Evolutionary conservation across 2,888 invertebrate species (phyloP).

Genomic region (Eupithecia tripunctaria): DNA sequence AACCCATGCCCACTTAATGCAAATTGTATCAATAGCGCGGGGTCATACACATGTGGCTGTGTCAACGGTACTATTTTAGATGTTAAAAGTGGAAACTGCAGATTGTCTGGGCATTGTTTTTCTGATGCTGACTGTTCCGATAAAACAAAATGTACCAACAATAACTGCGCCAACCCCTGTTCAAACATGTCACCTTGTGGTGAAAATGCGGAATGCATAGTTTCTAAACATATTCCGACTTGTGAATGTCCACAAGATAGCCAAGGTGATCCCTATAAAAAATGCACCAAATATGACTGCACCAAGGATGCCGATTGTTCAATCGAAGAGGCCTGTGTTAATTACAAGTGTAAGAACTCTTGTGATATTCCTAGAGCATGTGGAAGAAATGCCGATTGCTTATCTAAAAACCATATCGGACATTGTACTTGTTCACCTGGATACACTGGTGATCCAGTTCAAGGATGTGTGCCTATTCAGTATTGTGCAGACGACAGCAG

Average conservation of each 20-base stretch:
- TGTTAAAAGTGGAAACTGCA: constrained; percentile 88
- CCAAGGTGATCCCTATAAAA: constrained; percentile 89
- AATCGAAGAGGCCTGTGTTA: constrained; percentile 89
- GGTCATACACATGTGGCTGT: constrained; percentile 91
- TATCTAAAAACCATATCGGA: constrained; percentile 90
- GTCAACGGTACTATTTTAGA: constrained; percentile 92
- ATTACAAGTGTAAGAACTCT: constrained; percentile 92
- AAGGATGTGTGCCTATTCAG: constrained; percentile 93
- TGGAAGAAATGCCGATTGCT: constrained; percentile 91
- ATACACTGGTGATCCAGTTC: constrained; percentile 92
- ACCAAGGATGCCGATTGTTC: constrained; percentile 90
- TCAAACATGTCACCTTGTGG: constrained; percentile 88
- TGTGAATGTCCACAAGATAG: constrained; percentile 91
- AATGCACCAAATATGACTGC: constrained; percentile 91
- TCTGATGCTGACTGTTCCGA: constrained; percentile 91
- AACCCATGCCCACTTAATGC: constrained; percentile 93
- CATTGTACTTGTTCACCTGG: constrained; percentile 93
- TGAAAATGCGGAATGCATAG: constrained; percentile 89
- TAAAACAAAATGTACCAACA: constrained; percentile 89
- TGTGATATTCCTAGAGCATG: constrained; percentile 93
- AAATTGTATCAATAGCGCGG: constrained; percentile 90
- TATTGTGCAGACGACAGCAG: constrained; percentile 92
- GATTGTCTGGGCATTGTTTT: constrained; percentile 92
- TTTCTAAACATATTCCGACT: constrained; percentile 87
- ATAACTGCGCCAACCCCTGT: constrained; percentile 92